Conservation (phyloP, 2,888 invertebrate species). For the Unio pictorum region DNA sequence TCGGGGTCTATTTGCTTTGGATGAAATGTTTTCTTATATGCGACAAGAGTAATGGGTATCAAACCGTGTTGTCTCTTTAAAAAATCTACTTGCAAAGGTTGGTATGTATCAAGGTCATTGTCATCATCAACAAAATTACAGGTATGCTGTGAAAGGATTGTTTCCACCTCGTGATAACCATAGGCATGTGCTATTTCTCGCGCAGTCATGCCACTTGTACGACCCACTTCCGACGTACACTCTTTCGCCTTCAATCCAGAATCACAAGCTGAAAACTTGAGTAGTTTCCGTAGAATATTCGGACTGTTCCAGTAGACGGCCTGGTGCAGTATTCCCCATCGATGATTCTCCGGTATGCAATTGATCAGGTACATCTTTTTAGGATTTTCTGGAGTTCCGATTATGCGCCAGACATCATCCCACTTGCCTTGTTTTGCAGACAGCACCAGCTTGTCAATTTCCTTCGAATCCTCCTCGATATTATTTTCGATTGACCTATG, state of each 20-base stretch:
- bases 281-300: constrained; percentile 17
- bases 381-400: constrained; percentile 25
- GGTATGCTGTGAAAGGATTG: constrained; percentile 10
- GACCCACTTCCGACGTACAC: constrained; percentile 25
- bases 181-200: constrained; percentile 29
- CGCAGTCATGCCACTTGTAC: constrained; percentile 20
- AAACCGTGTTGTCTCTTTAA: constrained; percentile 9
- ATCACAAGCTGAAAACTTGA: constrained; percentile 25
- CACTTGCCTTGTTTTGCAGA: constrained; percentile 31
- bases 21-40: constrained; percentile 16
- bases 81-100: too few species aligned
- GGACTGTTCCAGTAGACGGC: constrained; percentile 31
- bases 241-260: constrained; percentile 23
- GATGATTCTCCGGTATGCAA: constrained; percentile 32
- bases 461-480: constrained; percentile 22
- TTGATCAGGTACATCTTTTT: constrained; percentile 25
- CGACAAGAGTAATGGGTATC: constrained; percentile 11
- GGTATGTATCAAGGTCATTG: too few species aligned
- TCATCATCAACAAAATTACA: neutral
- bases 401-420: constrained; percentile 23
- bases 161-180: constrained; percentile 11
- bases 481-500: neutral
- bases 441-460: constrained; percentile 16
- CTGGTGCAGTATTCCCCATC: constrained; percentile 41
- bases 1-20: constrained; percentile 3